Evolutionary conservation across 2,797 vertebrate genomes (phyloP).

Genomic region (Masticophis lateralis): DNA sequence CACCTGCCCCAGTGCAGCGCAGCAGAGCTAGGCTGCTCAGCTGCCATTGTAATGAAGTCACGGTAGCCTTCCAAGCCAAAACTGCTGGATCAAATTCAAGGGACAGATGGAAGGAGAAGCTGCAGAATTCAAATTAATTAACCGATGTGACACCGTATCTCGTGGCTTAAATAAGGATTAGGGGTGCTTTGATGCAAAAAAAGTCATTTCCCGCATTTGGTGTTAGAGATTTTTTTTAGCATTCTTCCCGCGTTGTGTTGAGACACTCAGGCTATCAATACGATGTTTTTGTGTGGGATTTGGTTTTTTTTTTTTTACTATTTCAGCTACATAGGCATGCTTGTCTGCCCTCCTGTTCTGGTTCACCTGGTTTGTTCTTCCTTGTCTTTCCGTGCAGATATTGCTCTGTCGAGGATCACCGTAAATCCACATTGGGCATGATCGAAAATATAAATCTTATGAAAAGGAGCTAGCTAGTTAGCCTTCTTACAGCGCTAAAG

Average conservation of each 20-base stretch:
- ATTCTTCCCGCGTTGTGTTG: conserved; percentile 1
- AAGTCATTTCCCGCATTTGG: conserved; percentile 17
- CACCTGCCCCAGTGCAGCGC: background rate
- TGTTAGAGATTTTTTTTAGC: conserved; percentile 20
- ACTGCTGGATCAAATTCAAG: conserved; percentile 30
- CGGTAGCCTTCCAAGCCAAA: conserved; percentile 14
- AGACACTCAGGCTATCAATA: background rate
- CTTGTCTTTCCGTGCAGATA: background rate
- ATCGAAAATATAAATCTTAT: background rate
- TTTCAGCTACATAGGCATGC: background rate
- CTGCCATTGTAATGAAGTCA: conserved; percentile 26
- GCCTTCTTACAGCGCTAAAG: background rate
- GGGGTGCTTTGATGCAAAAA: conserved; percentile 23
- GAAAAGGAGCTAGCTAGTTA: background rate
- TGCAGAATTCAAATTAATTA: conserved; percentile 43
- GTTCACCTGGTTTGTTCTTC: background rate
- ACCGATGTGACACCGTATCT: conserved; percentile 36
- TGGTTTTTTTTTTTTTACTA: background rate
- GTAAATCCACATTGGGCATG: background rate
- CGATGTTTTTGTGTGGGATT: background rate
- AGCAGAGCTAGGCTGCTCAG: background rate
- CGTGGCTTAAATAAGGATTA: conserved; percentile 38
- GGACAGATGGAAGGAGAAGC: conserved; percentile 32
- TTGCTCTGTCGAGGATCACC: background rate
- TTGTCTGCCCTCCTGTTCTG: background rate